Conservation (phyloP, 2,888 invertebrate genomes). For the Drosophila falleni region DNA sequence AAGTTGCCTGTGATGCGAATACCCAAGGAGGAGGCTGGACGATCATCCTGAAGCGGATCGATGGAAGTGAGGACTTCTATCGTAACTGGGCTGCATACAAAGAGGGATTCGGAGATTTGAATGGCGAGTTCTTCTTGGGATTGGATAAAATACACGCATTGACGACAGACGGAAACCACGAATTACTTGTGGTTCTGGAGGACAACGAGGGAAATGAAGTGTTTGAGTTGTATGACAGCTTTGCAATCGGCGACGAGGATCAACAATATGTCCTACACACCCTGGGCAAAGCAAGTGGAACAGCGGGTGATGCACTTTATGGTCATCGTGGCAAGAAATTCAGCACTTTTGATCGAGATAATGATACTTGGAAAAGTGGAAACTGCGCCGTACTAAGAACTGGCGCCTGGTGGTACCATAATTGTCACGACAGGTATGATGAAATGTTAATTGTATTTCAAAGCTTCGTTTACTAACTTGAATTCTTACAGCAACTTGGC, state of each 20-base stretch:
- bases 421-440: not conserved
- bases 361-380: not conserved
- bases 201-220: not conserved
- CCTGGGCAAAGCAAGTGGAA: not conserved
- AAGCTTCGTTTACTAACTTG: not conserved
- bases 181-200: conserved; percentile 2
- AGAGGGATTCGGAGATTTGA: conserved; percentile 7
- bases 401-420: not conserved
- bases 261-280: not conserved
- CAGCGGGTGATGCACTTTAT: conserved; percentile 6
- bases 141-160: conserved; percentile 13
- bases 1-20: conserved; percentile 1
- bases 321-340: not conserved
- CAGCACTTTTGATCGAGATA: not conserved
- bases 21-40: conserved; percentile 2
- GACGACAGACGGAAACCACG: not conserved
- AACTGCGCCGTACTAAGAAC: not conserved
- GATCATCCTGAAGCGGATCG: not conserved
- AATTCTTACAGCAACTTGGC: conserved; percentile 3
- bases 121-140: conserved; percentile 13
- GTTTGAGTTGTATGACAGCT: not conserved
- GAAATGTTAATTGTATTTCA: not conserved
- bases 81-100: not conserved
- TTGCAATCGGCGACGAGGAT: not conserved
- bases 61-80: not conserved